Evolutionary conservation across 2,888 invertebrate species (phyloP), one percentile per base, ranked within the genome.

Genomic region (Ichneumoninae sp.): DNA sequence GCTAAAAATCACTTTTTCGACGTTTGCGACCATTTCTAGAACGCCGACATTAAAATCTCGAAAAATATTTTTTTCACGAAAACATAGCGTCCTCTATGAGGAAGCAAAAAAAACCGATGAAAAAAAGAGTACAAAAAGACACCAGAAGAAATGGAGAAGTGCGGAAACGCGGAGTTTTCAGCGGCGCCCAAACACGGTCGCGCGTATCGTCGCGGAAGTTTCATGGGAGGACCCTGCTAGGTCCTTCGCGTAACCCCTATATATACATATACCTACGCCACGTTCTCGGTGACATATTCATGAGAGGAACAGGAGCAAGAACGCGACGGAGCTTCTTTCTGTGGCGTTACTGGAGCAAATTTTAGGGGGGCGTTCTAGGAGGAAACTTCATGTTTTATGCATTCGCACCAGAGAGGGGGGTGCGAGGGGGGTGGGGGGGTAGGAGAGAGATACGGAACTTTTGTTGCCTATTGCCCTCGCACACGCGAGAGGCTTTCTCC

Each of bases 321-420:
- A 83, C 70, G 60, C 81, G 81, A 80, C 80, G 72, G 54, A 79
- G 76, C 76, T 85, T 84, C 86, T 86, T 87, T 87, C 84, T 86
- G 74, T 79, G 77, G 81, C 86, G 86, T 87, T 86, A 86, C 86
- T 86, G 62, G 87, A 87, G 87, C 87, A 87, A 86, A 87, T 87
- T 87, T 87, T 74, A 78, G 68, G 52, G 79, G 75, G 75, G 62
- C 47, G 33, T 47, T 68, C 70, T 57, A 50, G 65, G 80, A 70
- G 85, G 76, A 85, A 86, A 81, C 77, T 86, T 86, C 86, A 86
- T 87, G 85, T 85, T 86, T 87, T 86, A 86, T 87, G 85, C 86
- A 87, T 85, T 81, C 62, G 62, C 62, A 30, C 65, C 44, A 36
- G 77, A 69, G 80, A 6, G 8, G 40, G 40, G 8, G 40, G 10